These are phyloP conservation scores for Drosophila punjabiensis DNA, from an alignment of 1,140 invertebrate species.

Conservation along the genomic window DNA sequence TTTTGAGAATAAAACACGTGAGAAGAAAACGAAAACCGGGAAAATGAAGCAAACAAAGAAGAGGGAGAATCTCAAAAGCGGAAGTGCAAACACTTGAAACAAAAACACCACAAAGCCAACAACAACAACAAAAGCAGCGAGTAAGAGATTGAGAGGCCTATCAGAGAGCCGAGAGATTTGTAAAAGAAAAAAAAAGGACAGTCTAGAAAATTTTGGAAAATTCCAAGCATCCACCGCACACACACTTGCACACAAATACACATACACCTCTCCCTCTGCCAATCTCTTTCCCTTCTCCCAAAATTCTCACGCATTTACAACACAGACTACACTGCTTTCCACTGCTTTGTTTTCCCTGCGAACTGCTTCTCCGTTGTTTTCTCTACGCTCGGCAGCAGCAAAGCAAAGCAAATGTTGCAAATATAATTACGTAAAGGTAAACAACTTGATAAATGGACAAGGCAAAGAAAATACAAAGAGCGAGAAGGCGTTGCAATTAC, in stretches of 20 bases:
- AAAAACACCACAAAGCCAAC: slow-evolving; percentile 8
- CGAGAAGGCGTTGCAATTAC: slow-evolving; percentile 21
- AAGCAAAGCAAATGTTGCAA: slow-evolving; percentile 60
- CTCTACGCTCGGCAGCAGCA: slow-evolving; percentile 2
- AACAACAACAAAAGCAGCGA: slow-evolving; percentile 53
- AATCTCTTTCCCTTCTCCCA: neutral
- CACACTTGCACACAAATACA: slow-evolving; percentile 14
- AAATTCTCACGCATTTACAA: slow-evolving; percentile 35
- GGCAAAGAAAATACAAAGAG: slow-evolving; percentile 17
- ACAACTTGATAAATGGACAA: slow-evolving; percentile 72
- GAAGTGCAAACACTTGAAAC: slow-evolving; percentile 76
- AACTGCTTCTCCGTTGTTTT: slow-evolving; percentile 10
- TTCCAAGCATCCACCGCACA: slow-evolving; percentile 71
- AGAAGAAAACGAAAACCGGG: slow-evolving; percentile 27
- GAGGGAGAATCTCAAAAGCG: slow-evolving; percentile 51
- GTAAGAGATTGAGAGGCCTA: slow-evolving; percentile 1
- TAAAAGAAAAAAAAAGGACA: slow-evolving; percentile 43
- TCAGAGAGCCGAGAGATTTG: slow-evolving; percentile 8
- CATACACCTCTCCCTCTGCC: neutral
- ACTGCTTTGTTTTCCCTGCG: slow-evolving; percentile 6
- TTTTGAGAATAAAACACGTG: slow-evolving; percentile 18
- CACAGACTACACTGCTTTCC: slow-evolving; percentile 23
- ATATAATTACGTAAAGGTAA: slow-evolving; percentile 83
- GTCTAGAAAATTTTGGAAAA: slow-evolving; percentile 71
- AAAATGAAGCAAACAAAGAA: neutral